Conservation (phyloP, 2,797 vertebrate species). For the Orestias chungarensis region DNA sequence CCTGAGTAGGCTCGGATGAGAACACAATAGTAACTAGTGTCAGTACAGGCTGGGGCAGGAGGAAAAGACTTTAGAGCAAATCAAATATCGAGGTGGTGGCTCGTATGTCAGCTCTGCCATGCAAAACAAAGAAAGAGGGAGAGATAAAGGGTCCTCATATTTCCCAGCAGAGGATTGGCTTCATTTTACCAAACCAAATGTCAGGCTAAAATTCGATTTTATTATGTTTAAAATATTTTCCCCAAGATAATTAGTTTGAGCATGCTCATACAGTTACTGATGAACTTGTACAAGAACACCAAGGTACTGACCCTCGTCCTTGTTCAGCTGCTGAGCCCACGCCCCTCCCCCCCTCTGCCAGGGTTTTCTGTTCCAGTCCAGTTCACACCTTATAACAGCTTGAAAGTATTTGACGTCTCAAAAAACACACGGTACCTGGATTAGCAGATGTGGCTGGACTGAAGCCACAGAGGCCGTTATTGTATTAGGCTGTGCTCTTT, state of each 20-base stretch:
- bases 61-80: slow-evolving; percentile 71
- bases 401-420: slow-evolving; percentile 82
- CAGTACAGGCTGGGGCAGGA: slow-evolving; percentile 70
- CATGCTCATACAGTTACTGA: slow-evolving; percentile 44
- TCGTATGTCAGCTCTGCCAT: slow-evolving; percentile 56
- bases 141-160: slow-evolving; percentile 60
- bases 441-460: slow-evolving; percentile 75
- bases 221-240: slow-evolving; percentile 31
- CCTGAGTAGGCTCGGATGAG: slow-evolving; percentile 71
- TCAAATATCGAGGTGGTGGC: slow-evolving; percentile 67
- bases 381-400: slow-evolving; percentile 79
- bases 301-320: slow-evolving; percentile 64
- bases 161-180: slow-evolving; percentile 67
- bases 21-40: slow-evolving; percentile 79
- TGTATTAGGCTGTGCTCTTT: slow-evolving; percentile 57
- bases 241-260: slow-evolving; percentile 59
- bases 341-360: slow-evolving; percentile 65
- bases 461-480: slow-evolving; percentile 74
- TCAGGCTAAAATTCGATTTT: slow-evolving; percentile 27
- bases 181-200: slow-evolving; percentile 24
- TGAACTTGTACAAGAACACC: slow-evolving; percentile 59
- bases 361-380: slow-evolving; percentile 78
- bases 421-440: slow-evolving; percentile 70
- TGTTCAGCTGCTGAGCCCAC: slow-evolving; percentile 58
- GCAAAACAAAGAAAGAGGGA: slow-evolving; percentile 53